Percentiles rank a stretch among this genome's conserved stretches.
Evolutionary conservation across 2,888 invertebrate genomes (phyloP).

Genomic region (Cordilura impudica): DNA sequence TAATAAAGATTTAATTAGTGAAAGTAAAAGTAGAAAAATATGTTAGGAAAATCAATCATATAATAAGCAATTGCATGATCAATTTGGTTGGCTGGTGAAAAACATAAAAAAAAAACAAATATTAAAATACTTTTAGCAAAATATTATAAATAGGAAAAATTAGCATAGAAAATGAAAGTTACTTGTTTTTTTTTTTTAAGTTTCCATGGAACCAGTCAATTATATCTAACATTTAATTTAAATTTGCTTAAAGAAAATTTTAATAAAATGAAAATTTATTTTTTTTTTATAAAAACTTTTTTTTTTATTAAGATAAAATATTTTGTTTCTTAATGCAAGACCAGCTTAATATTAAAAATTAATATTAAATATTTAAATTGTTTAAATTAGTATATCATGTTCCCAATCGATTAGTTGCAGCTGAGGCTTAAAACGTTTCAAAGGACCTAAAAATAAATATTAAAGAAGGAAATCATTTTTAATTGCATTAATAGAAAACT

Average conservation of each 20-base stretch:
- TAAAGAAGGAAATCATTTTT: constrained; percentile 65
- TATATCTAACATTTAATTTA: neutral
- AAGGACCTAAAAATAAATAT: constrained; percentile 79
- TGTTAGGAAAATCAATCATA: constrained; percentile 29
- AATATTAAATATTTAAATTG: neutral
- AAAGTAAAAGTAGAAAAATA: neutral
- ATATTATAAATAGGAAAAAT: constrained; percentile 14
- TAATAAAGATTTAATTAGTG: neutral
- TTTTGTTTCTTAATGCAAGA: neutral
- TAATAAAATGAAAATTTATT: neutral
- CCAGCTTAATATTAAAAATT: neutral
- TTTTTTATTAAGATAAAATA: constrained; percentile 11
- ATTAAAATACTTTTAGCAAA: constrained; percentile 2
- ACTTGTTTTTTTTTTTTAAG: neutral
- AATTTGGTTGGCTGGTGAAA: constrained; percentile 40
- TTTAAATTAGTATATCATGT: constrained; percentile 77
- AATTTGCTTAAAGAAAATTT: neutral
- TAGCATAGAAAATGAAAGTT: constrained; percentile 50
- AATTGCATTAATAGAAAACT: neutral
- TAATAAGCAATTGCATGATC: constrained; percentile 53
- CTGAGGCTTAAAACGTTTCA: constrained; percentile 81
- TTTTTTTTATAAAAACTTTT: neutral
- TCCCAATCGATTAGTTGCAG: constrained; percentile 81
- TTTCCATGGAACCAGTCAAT: constrained; percentile 20
- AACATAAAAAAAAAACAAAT: constrained; percentile 7